Evolutionary conservation across 2,113 vertebrate species (phyloP).

Genomic region (Semicossyphus pulcher): DNA sequence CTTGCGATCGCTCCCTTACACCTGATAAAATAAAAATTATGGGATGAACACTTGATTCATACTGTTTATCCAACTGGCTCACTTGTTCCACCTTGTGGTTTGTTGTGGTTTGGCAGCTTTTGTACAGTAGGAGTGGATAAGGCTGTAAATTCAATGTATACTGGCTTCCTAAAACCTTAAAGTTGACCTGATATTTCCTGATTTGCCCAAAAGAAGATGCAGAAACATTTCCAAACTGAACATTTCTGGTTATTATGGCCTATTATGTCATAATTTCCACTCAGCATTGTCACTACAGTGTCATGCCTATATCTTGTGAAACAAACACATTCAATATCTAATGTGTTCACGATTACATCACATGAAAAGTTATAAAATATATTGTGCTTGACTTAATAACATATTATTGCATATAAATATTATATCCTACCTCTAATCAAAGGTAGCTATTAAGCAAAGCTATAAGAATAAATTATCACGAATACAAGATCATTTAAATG

Average conservation of each 20-base stretch:
- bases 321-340: no score
- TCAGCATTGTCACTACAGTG: neutral
- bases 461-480: neutral
- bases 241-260: neutral
- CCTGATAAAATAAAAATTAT: constrained; percentile 74
- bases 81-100: constrained; percentile 49
- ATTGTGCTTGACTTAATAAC: neutral
- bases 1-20: constrained; percentile 88
- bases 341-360: neutral
- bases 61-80: neutral
- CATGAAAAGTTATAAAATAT: neutral
- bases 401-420: neutral
- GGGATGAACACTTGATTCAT: rapidly evolving
- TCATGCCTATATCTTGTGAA: no score
- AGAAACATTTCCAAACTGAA: neutral
- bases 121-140: neutral
- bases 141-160: neutral
- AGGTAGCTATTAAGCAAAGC: neutral
- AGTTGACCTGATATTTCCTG: no score
- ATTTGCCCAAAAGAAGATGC: no score
- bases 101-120: constrained; percentile 1
- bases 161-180: neutral
- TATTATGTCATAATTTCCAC: neutral
- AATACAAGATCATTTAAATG: neutral
- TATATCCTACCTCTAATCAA: neutral